Evolutionary conservation across 2,888 invertebrate species (phyloP).

Genomic region (Eurytoma adleriae): DNA sequence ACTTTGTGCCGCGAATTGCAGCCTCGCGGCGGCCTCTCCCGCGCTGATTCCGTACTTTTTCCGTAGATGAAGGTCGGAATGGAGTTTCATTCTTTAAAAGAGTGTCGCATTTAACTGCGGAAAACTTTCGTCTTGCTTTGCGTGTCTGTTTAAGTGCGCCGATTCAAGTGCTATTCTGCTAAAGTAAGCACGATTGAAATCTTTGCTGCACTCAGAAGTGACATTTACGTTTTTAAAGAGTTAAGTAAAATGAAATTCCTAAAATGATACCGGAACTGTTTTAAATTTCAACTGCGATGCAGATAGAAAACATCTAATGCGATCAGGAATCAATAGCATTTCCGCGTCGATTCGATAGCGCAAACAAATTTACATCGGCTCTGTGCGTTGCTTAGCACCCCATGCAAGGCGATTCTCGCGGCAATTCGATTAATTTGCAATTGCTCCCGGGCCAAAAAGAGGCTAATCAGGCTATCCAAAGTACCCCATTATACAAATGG

Average conservation of each 20-base stretch:
- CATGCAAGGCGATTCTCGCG: too few species aligned
- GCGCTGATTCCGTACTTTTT: background rate
- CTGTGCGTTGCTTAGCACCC: too few species aligned
- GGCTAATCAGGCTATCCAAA: conserved; percentile 16
- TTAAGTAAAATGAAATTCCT: too few species aligned
- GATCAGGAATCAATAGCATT: too few species aligned
- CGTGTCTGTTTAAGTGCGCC: background rate
- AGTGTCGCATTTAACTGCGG: conserved; percentile 17
- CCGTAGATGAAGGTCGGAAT: background rate
- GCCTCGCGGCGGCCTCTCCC: too few species aligned
- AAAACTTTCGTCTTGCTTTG: background rate
- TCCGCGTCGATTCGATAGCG: too few species aligned
- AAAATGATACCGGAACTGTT: too few species aligned
- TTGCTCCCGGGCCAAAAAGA: conserved; percentile 9
- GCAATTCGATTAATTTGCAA: background rate
- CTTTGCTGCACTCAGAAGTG: background rate
- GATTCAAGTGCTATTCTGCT: background rate
- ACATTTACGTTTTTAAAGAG: too few species aligned
- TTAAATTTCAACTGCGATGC: too few species aligned
- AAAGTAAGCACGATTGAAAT: background rate
- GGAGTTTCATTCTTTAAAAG: conserved; percentile 17
- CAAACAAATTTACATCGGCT: too few species aligned
- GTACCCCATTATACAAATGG: conserved; percentile 24
- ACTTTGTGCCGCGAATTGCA: conserved; percentile 1
- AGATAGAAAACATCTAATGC: too few species aligned